Base-by-base conservation (phyloP, 92 coral and sea anemone species). In the Phenganax stokvisi region DNA sequence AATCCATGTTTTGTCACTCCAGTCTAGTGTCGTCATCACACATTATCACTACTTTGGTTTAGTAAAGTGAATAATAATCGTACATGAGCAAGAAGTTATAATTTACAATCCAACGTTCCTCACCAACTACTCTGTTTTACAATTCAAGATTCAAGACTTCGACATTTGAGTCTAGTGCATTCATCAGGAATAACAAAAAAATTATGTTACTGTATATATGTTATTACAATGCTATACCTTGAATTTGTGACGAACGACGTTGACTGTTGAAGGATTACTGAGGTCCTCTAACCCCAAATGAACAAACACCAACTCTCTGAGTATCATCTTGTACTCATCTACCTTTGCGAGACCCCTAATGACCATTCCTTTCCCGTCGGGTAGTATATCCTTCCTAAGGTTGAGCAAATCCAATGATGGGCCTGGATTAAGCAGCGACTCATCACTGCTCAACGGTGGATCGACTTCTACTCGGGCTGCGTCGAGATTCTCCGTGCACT, bases 341-440 rank as follows among this genome's bases (percentile, higher is more conserved):
- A 73, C 85, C 79, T 89, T 90, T 6, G 97, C 99, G 54, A 96
- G 81, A 28, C 99, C 99, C 56, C 96, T 85, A 53, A 96, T 87
- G 6, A 90, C 82, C 20, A 96, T 58, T 15, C 96, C 97, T 64
- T 63, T 65, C 6, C 83, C 83, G 56, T 87, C 79, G 10, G 87
- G 79, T 71, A 76, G 87, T 28, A 74, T 84, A 77, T 87, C 84
- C 54, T 89, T 84, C 52, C 77, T 86, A 60, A 96, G 77, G 29
- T 87, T 91, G 20, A 76, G 85, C 75, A 90, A 87, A 73, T 92
- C 89, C 79, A 92, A 77, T 37, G 76, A 80, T 0, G 92, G 84
- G 1, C 77, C 86, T 0, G 97, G 96, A 81, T 92, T 87, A 72
- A 85, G 87, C 74, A 96, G 72, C 15, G 89, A 85, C 57, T 96